Evolutionary conservation across 2,113 vertebrate species (phyloP), one percentile per base, ranked within the genome.

Genomic region (Sapayoa aenigma): DNA sequence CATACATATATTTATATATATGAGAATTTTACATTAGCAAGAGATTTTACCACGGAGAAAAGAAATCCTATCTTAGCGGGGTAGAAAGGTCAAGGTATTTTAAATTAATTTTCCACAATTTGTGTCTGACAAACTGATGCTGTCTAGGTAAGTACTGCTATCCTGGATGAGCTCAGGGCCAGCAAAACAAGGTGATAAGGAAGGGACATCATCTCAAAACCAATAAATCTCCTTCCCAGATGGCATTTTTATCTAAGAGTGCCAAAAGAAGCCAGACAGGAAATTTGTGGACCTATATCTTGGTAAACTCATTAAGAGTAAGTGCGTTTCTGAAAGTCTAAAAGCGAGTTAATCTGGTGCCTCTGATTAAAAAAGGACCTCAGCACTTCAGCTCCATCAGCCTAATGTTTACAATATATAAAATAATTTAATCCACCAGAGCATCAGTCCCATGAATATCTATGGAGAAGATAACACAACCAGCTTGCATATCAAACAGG

Each of bases 161-260:
- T 95, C 90, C 93, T 95, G 80, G 90, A 96, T 94, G 94, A 96
- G 94, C 86, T 93, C 73, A 87, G 52, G n/a, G 87, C 67, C 89
- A 95, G 77, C 62, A 83, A 96, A 75, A 96, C 76, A 92, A 94
- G 93, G 89, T 86, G 95, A 97, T 97, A 97, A 97, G 96, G 59
- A 91, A 97, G 82, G 87, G 74, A 93, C 76, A 84, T 90, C 74
- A 84, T 62, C 49, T 58, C 31, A 55, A 92, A 93, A 92, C 73
- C 75, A 92, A 97, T 96, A 94, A 97, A 96, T 97, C 95, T 97
- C 87, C 74, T 76, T 89, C 82, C 80, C 90, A 81, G 47, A 94
- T 88, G 60, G 69, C 94, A 78, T 89, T 96, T 97, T 97, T 97
- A 97, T 97, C 97, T 97, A 56, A 94, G 90, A 90, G 95, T 84